phyloP scores from a whole-genome alignment of 2,888 invertebrate genomes.

The Bombylius major region DNA sequence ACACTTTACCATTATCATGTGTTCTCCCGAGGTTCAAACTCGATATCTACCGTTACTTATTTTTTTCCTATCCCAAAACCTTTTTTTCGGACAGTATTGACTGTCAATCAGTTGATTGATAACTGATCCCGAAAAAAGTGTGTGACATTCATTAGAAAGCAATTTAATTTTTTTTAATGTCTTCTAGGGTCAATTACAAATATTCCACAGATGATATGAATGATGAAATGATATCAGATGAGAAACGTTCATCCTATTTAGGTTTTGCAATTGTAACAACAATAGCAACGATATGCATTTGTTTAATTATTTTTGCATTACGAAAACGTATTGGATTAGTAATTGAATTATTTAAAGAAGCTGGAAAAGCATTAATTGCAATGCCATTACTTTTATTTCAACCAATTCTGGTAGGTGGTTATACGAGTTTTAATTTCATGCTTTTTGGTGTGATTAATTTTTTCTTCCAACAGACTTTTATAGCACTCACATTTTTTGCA shows the following conservation, averaged over 20 bases:
- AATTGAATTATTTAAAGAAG: slow-evolving; percentile 50
- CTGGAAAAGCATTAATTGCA: slow-evolving; percentile 48
- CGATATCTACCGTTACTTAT: too few species aligned
- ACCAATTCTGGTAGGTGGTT: slow-evolving; percentile 43
- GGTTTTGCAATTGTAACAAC: slow-evolving; percentile 47
- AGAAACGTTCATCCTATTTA: slow-evolving; percentile 34
- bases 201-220: slow-evolving; percentile 1
- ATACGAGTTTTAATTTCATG: not conserved
- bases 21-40: too few species aligned
- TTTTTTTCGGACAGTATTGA: too few species aligned
- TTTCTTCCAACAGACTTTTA: slow-evolving; percentile 8
- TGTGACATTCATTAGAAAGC: too few species aligned
- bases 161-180: too few species aligned
- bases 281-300: slow-evolving; percentile 42
- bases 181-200: slow-evolving; percentile 5
- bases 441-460: not conserved
- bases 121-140: too few species aligned
- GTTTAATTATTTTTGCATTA: slow-evolving; percentile 46
- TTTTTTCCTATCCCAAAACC: too few species aligned
- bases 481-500: slow-evolving; percentile 40
- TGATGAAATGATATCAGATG: slow-evolving; percentile 1
- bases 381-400: slow-evolving; percentile 50
- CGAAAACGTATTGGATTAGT: slow-evolving; percentile 49
- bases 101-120: too few species aligned
- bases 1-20: too few species aligned